Base-by-base conservation (phyloP, 2,113 vertebrate species). In the Oreochromis tanganicae region DNA sequence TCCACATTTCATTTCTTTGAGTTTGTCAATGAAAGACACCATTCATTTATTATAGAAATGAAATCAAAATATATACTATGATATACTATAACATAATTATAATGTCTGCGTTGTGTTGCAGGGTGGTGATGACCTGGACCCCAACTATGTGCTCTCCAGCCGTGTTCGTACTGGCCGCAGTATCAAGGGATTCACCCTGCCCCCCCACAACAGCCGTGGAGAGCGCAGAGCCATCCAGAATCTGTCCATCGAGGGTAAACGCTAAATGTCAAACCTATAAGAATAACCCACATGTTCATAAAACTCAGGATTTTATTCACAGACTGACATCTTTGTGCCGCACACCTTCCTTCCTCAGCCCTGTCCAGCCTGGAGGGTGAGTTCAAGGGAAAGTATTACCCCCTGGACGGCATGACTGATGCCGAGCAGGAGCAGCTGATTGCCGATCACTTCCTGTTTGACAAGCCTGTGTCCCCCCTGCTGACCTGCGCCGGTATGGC, bases 351-450 rank as follows among this genome's bases (percentile, higher is more conserved):
- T 38, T 5, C 7, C 12, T 1, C 94, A 99, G 98, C 98, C 32
- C 95, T 99, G 92, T 91, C 95, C 96, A 97, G 96, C 95, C 94
- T 99, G 96, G 96, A 97, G 0, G 98, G 97, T 1, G 98, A 99
- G 95, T 97, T 99, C 95, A 98, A 99, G 95, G 98, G 98, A n/a
- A 98, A 97, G 71, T 99, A 99, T 94, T 99, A 98, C 94, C 98
- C 98, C 5, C 97, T 99, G 95, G 93, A 93, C 17, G 96, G 95
- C 95, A 99, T 99, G 98, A 96, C 94, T 0, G 98, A 99, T 0
- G 82, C 97, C 9, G 98, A 99, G 84, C 98, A 99, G 96, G 97
- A 98, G 81, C 97, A 97, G 96, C 97, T 99, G 81, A 99, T 99
- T 1, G 95, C 96, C 0, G 98, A 99, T 92, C 98, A 99, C 94